phyloP scores from a whole-genome alignment of 2,113 vertebrate species.

The Oncorhynchus kisutch region DNA sequence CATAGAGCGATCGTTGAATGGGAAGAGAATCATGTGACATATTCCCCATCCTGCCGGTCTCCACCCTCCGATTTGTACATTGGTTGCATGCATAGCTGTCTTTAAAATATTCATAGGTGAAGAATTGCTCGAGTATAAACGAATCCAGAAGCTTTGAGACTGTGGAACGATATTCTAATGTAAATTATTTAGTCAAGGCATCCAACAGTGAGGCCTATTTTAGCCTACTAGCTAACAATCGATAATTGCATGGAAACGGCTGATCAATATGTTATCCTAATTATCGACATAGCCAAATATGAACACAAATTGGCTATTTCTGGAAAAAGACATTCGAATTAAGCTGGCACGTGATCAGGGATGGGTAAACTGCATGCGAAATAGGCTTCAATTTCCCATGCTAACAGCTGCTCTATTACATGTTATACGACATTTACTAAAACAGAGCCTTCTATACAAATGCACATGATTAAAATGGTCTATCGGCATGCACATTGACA shows the following conservation, averaged over 20 bases:
- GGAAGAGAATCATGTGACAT: conserved; percentile 55
- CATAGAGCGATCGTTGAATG: conserved; percentile 35
- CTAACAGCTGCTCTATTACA: too few species aligned
- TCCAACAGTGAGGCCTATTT: too few species aligned
- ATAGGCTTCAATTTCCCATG: too few species aligned
- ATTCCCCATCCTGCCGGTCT: conserved; percentile 55
- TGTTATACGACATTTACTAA: too few species aligned
- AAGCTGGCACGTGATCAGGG: not conserved
- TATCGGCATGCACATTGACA: too few species aligned
- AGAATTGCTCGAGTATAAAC: conserved; percentile 12
- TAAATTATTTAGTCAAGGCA: too few species aligned
- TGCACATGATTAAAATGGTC: too few species aligned
- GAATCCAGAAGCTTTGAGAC: not conserved
- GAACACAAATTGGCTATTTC: not conserved
- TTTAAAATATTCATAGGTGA: conserved; percentile 39
- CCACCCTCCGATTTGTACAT: conserved; percentile 48
- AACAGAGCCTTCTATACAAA: too few species aligned
- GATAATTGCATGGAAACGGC: too few species aligned
- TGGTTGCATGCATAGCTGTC: conserved; percentile 13
- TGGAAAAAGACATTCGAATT: not conserved
- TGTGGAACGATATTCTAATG: not conserved
- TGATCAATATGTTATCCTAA: not conserved
- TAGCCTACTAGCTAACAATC: too few species aligned
- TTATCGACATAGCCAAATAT: not conserved
- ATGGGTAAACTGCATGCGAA: not conserved